A percentile compares a stretch with the other conserved stretches of the same genome.
These are phyloP conservation scores for Drosophila ohnishii DNA, from an alignment of 1,140 invertebrate genomes.

Conservation along the genomic window DNA sequence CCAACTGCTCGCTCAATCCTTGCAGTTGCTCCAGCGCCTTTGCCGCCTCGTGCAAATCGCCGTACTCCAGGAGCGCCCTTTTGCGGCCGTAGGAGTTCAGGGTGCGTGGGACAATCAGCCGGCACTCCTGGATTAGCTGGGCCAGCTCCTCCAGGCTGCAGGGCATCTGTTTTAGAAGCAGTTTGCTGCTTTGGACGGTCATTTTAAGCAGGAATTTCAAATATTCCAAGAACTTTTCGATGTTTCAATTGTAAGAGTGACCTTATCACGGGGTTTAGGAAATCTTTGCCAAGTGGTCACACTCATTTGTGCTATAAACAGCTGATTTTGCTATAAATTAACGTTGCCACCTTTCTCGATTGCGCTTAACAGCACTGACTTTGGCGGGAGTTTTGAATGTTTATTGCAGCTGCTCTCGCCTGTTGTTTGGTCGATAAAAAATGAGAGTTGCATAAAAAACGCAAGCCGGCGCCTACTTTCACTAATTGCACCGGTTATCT, in stretches of 20 bases:
- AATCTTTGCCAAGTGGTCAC: background rate
- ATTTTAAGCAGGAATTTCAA: constrained; percentile 19
- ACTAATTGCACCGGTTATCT: constrained; percentile 54
- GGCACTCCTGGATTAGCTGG: constrained; percentile 54
- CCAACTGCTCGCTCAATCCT: constrained; percentile 42
- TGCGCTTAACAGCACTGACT: background rate
- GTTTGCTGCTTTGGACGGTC: constrained; percentile 49
- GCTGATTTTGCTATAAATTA: background rate
- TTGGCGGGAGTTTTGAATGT: constrained; percentile 24
- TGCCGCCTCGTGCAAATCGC: constrained; percentile 34
- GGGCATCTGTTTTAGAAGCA: constrained; percentile 74
- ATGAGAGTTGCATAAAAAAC: constrained; percentile 34
- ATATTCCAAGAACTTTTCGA: background rate
- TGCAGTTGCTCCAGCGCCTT: constrained; percentile 52
- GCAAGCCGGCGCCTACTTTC: constrained; percentile 31
- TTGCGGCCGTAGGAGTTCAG: constrained; percentile 51
- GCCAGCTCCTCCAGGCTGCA: constrained; percentile 63
- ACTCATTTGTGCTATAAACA: background rate
- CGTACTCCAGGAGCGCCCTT: constrained; percentile 45
- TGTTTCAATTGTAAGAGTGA: constrained; percentile 6
- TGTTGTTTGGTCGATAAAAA: constrained; percentile 64
- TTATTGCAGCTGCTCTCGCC: background rate
- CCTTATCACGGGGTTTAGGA: background rate
- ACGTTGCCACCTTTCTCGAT: constrained; percentile 8
- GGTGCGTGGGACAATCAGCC: constrained; percentile 50